Evolutionary conservation across 2,888 invertebrate species (phyloP).

Genomic region (Xestobium rufovillosum): DNA sequence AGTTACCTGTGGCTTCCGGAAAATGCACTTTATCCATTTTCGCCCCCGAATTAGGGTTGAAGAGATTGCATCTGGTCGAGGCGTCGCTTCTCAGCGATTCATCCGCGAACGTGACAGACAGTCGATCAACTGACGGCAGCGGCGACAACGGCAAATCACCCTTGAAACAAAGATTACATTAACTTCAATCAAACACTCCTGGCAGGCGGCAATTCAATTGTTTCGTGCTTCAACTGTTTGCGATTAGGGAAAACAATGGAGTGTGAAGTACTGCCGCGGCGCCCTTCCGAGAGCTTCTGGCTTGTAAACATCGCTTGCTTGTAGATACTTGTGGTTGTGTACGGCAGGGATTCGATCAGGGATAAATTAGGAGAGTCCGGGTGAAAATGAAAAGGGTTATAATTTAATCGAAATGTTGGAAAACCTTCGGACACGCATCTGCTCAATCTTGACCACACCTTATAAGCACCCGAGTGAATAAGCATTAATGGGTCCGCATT

Average conservation of each 20-base stretch:
- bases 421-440: constrained; percentile 41
- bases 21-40: constrained; percentile 35
- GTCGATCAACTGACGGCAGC: constrained; percentile 61
- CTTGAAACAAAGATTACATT: neutral
- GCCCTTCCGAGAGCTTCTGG: too few relatives aligned
- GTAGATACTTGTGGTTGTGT: constrained; percentile 18
- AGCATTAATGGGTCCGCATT: too few relatives aligned
- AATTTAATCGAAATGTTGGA: constrained; percentile 41
- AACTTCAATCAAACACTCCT: too few relatives aligned
- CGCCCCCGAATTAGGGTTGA: constrained; percentile 18
- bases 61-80: constrained; percentile 24
- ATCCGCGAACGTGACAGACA: constrained; percentile 66
- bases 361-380: constrained; percentile 24
- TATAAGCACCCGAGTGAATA: constrained; percentile 24
- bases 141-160: constrained; percentile 45
- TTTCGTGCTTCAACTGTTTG: too few relatives aligned
- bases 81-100: constrained; percentile 39
- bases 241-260: too few relatives aligned
- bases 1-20: constrained; percentile 26
- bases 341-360: constrained; percentile 16
- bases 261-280: too few relatives aligned
- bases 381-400: constrained; percentile 38
- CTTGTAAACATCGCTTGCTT: too few relatives aligned
- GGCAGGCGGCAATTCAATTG: too few relatives aligned
- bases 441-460: constrained; percentile 39